Percentiles rank a stretch among this genome's conserved stretches.
phyloP scores from a whole-genome alignment of 2,888 invertebrate species.

The Andrena hattorfiana region DNA sequence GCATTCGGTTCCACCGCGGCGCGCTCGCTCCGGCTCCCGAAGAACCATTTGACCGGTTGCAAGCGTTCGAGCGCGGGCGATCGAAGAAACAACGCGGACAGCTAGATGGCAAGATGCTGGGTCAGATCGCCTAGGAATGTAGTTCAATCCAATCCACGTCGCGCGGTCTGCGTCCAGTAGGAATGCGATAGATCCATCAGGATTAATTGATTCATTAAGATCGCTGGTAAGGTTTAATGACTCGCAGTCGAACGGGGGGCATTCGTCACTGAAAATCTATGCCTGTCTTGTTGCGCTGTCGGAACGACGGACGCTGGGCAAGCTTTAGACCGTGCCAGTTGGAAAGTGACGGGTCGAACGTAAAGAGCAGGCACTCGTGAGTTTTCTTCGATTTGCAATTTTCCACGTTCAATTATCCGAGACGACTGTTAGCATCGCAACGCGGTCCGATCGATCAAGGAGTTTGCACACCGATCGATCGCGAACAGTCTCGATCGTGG shows the following conservation, averaged over 20 bases:
- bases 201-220: slow-evolving; percentile 69
- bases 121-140: slow-evolving; percentile 47
- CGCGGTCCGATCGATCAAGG: slow-evolving; percentile 33
- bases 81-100: background rate
- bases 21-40: background rate
- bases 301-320: background rate
- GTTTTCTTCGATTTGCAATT: slow-evolving; percentile 37
- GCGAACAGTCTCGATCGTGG: background rate
- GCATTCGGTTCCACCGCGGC: slow-evolving; percentile 12
- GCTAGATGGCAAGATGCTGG: background rate
- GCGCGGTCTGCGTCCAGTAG: slow-evolving; percentile 29
- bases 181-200: slow-evolving; percentile 60
- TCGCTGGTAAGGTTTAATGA: slow-evolving; percentile 49
- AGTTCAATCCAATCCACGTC: slow-evolving; percentile 45
- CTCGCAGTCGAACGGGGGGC: slow-evolving; percentile 27
- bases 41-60: too few species aligned
- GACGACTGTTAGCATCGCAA: background rate
- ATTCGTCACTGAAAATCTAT: slow-evolving; percentile 24
- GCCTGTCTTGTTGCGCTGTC: background rate
- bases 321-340: background rate
- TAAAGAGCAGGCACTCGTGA: background rate
- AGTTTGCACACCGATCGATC: slow-evolving; percentile 17
- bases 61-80: background rate
- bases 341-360: background rate
- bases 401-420: background rate